These are phyloP conservation scores for Peromyscus attwateri DNA, from an alignment of 2,797 vertebrate genomes.

Conservation along the genomic window DNA sequence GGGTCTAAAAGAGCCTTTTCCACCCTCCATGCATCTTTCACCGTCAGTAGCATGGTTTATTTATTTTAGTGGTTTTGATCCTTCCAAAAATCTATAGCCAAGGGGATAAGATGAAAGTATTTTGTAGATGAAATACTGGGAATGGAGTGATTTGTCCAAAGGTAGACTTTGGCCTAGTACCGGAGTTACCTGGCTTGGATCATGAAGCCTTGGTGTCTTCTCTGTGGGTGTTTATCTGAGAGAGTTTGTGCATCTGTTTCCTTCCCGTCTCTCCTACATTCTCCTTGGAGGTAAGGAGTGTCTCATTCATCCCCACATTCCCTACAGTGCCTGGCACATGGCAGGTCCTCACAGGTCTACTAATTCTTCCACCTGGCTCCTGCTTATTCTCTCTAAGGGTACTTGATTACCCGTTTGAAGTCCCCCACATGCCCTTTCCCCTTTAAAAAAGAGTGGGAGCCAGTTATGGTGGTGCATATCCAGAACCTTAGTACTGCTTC, in stretches of 20 bases:
- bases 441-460: neutral
- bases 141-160: neutral
- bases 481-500: neutral
- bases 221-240: neutral
- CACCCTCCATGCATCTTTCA: neutral
- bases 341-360: neutral
- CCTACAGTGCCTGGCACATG: neutral
- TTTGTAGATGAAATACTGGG: slow-evolving; percentile 27
- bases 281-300: neutral
- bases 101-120: neutral
- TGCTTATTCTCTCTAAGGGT: neutral
- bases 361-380: neutral
- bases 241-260: neutral
- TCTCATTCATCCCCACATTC: neutral
- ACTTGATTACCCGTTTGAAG: neutral
- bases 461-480: neutral
- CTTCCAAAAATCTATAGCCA: neutral
- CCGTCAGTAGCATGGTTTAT: neutral
- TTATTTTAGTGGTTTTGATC: neutral
- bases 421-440: neutral
- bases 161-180: neutral
- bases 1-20: neutral
- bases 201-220: neutral
- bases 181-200: neutral
- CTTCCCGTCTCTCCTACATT: neutral